Evolutionary conservation across 2,888 invertebrate genomes (phyloP), one percentile per base, ranked within the genome.

Genomic region (Pachycephus smyrnensis): DNA sequence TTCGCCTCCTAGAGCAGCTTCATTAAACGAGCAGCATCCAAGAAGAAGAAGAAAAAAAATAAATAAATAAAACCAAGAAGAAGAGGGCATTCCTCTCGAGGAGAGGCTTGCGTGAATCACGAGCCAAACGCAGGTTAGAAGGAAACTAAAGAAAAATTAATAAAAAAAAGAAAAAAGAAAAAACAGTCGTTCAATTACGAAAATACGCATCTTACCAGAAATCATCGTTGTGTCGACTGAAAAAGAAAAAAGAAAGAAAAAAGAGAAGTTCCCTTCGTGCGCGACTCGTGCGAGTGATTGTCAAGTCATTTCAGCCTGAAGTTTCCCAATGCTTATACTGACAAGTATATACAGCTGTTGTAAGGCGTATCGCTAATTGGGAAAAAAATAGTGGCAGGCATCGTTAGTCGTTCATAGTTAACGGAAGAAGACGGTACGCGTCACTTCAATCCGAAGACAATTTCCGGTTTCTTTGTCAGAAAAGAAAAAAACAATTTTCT

Each of bases 1-100:
- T 82, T 89, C 85, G 88, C 86, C 88, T 86, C 85, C 86, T 88
- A 87, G 86, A 86, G 84, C 86, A 86, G 85, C 83, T 86, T 86
- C 87, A 86, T 88, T 88, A 69, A 35, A 30, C 68, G 68, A 15
- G 36, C 69, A 75, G 32, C 73, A 69, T 68, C 75, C 69, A 69
- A 30, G 40, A 23, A 36, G 3, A 75, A n/a, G 68, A 69, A 37
- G 68, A 75, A 69, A 73, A 35, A 37, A 40, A 73, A 69, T 55
- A 3, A 77, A 31, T 31, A 31, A 55, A 79, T 68, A 77, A 80
- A 77, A 76, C 40, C 55, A 36, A 78, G 6, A 73, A 32, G 76
- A 12, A 79, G 11, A 35, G 9, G 23, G 55, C 1, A 55, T 1
- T 55, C 55, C 30, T 79, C 79, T 30, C 11, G 55, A n/a, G n/a